A percentile compares a stretch with the other conserved stretches of the same genome.
Conservation (phyloP, 2,797 vertebrate species). For the Spea hammondii region DNA sequence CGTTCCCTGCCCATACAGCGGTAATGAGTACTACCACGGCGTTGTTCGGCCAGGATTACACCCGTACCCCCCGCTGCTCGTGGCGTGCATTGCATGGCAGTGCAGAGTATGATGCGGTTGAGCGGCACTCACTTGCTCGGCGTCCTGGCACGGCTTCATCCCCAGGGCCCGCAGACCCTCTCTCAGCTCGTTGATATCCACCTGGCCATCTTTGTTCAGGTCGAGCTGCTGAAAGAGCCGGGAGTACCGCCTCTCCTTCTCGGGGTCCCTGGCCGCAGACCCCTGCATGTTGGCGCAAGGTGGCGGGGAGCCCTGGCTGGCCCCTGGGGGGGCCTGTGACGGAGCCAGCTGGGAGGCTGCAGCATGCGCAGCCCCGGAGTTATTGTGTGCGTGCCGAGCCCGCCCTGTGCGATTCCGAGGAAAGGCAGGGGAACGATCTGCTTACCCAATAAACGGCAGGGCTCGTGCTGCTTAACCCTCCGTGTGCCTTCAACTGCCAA, state of each 20-base stretch:
- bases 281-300: constrained; percentile 41
- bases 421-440: neutral
- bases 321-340: constrained; percentile 49
- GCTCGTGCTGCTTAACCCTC: too few relatives aligned
- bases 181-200: constrained; percentile 76
- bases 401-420: constrained; percentile 4
- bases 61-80: neutral
- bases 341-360: constrained; percentile 6
- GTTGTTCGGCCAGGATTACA: neutral
- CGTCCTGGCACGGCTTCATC: constrained; percentile 60
- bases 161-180: constrained; percentile 73
- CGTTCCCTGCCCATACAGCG: neutral
- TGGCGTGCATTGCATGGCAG: neutral
- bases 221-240: constrained; percentile 79
- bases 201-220: constrained; percentile 78
- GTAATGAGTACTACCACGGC: neutral
- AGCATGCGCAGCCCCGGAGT: constrained; percentile 35
- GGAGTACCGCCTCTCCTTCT: constrained; percentile 58
- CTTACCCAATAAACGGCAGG: neutral
- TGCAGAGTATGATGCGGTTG: neutral
- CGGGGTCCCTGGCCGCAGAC: constrained; percentile 56
- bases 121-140: constrained; percentile 71
- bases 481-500: too few relatives aligned
- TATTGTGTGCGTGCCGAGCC: constrained; percentile 33
- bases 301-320: constrained; percentile 34